A percentile compares a stretch with the other conserved stretches of the same genome.
These are phyloP conservation scores for Drosophila ogumai DNA, from an alignment of 1,140 invertebrate species.

Conservation along the genomic window DNA sequence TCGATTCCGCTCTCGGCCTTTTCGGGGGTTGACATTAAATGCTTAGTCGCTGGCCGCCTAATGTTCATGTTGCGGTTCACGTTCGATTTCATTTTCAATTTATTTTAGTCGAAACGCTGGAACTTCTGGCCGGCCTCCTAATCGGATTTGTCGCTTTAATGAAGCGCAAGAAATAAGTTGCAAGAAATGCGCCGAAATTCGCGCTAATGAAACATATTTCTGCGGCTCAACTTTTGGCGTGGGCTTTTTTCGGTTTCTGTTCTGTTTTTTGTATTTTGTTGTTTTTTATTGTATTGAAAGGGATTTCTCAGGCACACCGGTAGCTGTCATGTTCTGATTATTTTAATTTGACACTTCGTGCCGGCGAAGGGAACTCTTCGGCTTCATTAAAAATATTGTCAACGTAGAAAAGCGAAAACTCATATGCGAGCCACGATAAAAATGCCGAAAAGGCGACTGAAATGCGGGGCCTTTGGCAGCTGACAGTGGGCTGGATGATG, in stretches of 20 bases:
- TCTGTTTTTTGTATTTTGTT: neutral
- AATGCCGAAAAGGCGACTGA: slow-evolving; percentile 44
- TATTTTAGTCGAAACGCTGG: slow-evolving; percentile 52
- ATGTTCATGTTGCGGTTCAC: slow-evolving; percentile 82
- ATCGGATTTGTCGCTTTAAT: slow-evolving; percentile 82
- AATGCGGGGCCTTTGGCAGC: slow-evolving; percentile 49
- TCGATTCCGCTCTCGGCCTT: slow-evolving; percentile 3
- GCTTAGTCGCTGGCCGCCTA: slow-evolving; percentile 80
- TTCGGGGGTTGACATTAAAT: slow-evolving; percentile 68
- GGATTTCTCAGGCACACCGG: slow-evolving; percentile 60
- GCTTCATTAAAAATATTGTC: slow-evolving; percentile 80
- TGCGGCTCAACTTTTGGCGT: slow-evolving; percentile 29
- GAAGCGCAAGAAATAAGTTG: slow-evolving; percentile 77
- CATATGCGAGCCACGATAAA: slow-evolving; percentile 67
- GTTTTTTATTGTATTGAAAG: slow-evolving; percentile 13
- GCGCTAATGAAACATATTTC: slow-evolving; percentile 72
- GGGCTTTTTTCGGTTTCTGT: slow-evolving; percentile 20
- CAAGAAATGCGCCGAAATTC: slow-evolving; percentile 79
- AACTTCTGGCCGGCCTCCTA: slow-evolving; percentile 41
- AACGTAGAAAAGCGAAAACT: slow-evolving; percentile 59
- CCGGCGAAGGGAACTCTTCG: slow-evolving; percentile 60
- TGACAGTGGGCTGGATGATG: slow-evolving; percentile 58
- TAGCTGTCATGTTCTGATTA: slow-evolving; percentile 83
- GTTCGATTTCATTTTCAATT: slow-evolving; percentile 81
- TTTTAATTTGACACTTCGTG: slow-evolving; percentile 81